Conservation (phyloP, 1,140 invertebrate genomes). For the Steinernema feltiae region DNA sequence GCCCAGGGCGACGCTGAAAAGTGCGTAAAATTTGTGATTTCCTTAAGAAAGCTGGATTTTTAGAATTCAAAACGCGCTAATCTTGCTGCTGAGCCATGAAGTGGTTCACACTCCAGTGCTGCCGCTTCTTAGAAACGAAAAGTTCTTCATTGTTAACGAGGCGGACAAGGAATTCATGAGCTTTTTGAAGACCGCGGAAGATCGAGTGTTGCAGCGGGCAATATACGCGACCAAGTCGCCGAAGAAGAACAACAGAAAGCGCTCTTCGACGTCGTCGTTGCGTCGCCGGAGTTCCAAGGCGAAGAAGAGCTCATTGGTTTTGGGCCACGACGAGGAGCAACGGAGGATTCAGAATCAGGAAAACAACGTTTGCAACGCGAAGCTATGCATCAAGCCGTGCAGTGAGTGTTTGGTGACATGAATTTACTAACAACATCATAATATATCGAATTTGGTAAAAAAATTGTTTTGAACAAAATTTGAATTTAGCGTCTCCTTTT, state of each 20-base stretch:
- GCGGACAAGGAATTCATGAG: background rate
- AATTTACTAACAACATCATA: no score
- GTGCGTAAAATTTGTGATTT: background rate
- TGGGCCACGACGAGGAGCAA: slow-evolving; percentile 1
- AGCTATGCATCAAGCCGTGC: slow-evolving; percentile 2
- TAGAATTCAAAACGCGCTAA: background rate
- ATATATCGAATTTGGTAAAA: no score
- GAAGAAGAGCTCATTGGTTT: slow-evolving; percentile 1
- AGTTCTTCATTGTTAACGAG: background rate
- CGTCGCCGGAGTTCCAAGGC: background rate
- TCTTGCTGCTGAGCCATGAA: background rate
- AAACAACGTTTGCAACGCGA: background rate
- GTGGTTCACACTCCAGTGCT: background rate
- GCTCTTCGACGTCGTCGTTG: background rate
- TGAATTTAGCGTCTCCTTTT: slow-evolving; percentile 62
- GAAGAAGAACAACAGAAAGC: background rate
- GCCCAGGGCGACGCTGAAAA: background rate
- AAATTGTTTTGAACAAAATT: background rate
- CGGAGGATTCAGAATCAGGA: slow-evolving; percentile 5
- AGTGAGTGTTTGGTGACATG: background rate
- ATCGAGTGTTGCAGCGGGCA: background rate
- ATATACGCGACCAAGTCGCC: background rate
- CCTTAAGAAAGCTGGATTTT: slow-evolving; percentile 2
- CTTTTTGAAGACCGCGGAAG: background rate
- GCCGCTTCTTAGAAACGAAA: background rate